Evolutionary conservation across 2,888 invertebrate genomes (phyloP).

Genomic region (Lithophane leautieri): DNA sequence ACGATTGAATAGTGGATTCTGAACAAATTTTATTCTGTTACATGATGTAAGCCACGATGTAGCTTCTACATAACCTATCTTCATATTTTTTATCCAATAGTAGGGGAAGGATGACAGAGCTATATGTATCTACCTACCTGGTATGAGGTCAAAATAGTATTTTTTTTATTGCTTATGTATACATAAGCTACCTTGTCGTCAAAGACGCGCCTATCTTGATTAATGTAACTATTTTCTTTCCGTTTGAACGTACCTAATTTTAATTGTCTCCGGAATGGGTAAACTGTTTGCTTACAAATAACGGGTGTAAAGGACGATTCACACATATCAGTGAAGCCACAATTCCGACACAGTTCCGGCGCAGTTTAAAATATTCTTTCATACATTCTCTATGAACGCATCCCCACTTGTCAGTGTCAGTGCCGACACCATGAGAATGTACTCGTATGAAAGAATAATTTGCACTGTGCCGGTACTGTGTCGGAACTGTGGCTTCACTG

Average conservation of each 20-base stretch:
- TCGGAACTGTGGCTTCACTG: too few species aligned
- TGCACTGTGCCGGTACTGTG: too few species aligned
- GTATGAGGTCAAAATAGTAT: neutral
- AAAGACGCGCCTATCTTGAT: neutral
- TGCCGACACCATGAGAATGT: too few species aligned
- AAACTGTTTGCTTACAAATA: neutral
- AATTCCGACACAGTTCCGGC: too few species aligned
- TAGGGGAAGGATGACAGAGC: neutral
- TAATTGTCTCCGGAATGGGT: neutral
- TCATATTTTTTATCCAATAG: neutral
- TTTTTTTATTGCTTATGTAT: neutral
- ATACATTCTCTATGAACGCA: too few species aligned
- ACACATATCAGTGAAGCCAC: too few species aligned
- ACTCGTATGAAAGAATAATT: too few species aligned
- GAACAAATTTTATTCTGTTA: constrained; percentile 5
- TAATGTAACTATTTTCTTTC: neutral
- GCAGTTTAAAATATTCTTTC: too few species aligned
- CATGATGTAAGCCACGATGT: too few species aligned
- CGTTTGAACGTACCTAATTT: neutral
- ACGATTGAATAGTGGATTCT: neutral
- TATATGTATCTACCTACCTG: neutral
- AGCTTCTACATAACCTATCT: too few species aligned
- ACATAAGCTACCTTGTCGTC: neutral
- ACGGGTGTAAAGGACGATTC: too few species aligned
- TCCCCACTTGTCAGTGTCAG: too few species aligned